These are phyloP conservation scores for Tyria jacobaeae DNA, from an alignment of 2,888 invertebrate genomes.

Conservation along the genomic window DNA sequence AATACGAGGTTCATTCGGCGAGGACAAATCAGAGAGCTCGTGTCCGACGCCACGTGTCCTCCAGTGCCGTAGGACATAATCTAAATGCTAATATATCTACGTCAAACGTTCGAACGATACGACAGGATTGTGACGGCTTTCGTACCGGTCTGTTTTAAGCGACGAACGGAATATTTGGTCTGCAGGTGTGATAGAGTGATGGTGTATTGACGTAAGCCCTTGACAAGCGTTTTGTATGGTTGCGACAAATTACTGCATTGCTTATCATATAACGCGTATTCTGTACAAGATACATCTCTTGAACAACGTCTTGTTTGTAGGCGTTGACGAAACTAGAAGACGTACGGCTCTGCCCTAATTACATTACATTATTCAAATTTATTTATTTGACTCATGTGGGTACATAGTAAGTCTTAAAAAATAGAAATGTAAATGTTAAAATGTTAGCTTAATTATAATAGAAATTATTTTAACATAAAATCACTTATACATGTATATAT, in stretches of 20 bases:
- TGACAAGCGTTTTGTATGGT: not conserved
- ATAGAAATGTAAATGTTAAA: too few species aligned
- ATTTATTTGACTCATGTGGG: too few species aligned
- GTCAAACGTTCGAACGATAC: slow-evolving; percentile 54
- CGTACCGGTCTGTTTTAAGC: slow-evolving; percentile 27
- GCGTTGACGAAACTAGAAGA: not conserved
- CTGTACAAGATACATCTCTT: not conserved
- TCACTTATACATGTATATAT: too few species aligned
- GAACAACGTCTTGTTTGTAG: not conserved
- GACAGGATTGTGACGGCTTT: slow-evolving; percentile 40
- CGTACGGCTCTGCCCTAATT: too few species aligned
- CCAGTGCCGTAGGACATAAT: slow-evolving; percentile 67
- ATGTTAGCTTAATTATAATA: too few species aligned
- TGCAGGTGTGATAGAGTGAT: not conserved
- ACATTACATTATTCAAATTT: too few species aligned
- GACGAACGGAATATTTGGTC: slow-evolving; percentile 16
- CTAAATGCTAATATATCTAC: slow-evolving; percentile 80
- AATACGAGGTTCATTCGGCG: slow-evolving; percentile 45
- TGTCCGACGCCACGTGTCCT: slow-evolving; percentile 61
- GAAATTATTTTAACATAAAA: too few species aligned
- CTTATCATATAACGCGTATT: not conserved
- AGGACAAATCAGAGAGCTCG: slow-evolving; percentile 54
- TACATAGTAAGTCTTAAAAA: too few species aligned
- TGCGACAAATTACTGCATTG: not conserved
- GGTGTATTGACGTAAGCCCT: not conserved